phyloP scores from a whole-genome alignment of 2,888 invertebrate genomes.

The Thelaira solivaga region DNA sequence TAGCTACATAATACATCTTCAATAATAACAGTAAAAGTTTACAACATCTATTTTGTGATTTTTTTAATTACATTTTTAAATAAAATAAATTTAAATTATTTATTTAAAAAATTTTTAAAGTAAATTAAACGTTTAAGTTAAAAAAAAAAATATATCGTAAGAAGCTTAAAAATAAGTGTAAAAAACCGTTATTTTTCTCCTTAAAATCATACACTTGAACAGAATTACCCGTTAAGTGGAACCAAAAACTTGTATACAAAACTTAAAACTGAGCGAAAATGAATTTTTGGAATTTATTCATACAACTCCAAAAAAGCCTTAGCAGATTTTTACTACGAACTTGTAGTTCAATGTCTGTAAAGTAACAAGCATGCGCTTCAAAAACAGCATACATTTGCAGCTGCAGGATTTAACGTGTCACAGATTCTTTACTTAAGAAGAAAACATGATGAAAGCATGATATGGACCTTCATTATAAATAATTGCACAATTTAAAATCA shows the following conservation, averaged over 20 bases:
- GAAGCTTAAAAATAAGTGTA: neutral
- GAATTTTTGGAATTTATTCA: conserved; percentile 48
- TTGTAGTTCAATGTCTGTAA: neutral
- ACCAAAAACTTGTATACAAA: neutral
- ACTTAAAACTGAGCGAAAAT: conserved; percentile 57
- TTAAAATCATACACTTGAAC: neutral
- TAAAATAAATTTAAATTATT: no score
- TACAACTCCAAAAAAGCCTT: neutral
- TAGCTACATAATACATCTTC: no score
- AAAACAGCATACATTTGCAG: conserved; percentile 15
- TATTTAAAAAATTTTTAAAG: neutral
- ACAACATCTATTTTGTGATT: no score
- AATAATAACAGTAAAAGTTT: no score
- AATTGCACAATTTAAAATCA: conserved; percentile 71
- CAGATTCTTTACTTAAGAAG: neutral
- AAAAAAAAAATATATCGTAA: no score
- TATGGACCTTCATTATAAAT: conserved; percentile 19
- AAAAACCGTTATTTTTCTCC: conserved; percentile 24
- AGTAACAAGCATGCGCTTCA: conserved; percentile 51
- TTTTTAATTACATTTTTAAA: no score
- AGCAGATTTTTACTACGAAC: conserved; percentile 56
- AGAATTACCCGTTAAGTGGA: neutral
- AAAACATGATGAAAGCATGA: neutral
- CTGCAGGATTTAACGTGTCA: neutral
- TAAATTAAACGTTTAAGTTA: neutral